Evolutionary conservation across 2,113 vertebrate species (phyloP).

Genomic region (Scytalopus superciliaris): DNA sequence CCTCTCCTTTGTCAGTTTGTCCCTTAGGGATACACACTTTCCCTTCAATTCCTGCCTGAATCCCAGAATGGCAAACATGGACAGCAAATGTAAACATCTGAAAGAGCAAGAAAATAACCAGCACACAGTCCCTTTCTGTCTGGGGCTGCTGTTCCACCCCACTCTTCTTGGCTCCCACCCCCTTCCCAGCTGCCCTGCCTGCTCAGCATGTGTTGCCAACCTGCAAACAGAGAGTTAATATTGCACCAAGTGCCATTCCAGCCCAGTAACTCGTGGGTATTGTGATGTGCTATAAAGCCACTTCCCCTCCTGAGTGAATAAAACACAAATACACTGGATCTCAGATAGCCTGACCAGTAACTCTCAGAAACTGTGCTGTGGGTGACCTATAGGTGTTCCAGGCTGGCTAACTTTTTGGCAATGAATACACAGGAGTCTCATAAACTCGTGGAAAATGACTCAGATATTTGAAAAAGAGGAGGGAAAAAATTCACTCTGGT

Average conservation of each 20-base stretch:
- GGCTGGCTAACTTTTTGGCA: neutral
- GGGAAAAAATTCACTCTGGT: neutral
- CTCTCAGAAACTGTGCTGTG: neutral
- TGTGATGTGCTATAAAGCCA: neutral
- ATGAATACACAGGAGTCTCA: neutral
- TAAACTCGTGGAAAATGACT: constrained; percentile 61
- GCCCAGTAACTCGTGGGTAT: neutral
- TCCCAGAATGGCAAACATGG: neutral
- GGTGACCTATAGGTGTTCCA: constrained; percentile 34
- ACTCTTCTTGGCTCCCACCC: neutral
- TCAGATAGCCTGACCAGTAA: neutral
- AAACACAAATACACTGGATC: neutral
- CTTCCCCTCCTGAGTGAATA: neutral
- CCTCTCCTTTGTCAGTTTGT: neutral
- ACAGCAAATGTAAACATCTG: neutral
- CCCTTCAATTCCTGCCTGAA: neutral
- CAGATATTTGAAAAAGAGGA: constrained; percentile 13
- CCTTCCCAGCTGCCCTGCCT: neutral
- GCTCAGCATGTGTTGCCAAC: neutral
- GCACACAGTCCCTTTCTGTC: neutral
- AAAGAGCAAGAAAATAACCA: constrained; percentile 46
- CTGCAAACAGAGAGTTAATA: neutral
- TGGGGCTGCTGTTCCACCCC: neutral
- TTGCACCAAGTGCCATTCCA: neutral
- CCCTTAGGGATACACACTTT: neutral